Evolutionary conservation across 2,797 vertebrate genomes (phyloP).

Genomic region (Pangasius krempfi): DNA sequence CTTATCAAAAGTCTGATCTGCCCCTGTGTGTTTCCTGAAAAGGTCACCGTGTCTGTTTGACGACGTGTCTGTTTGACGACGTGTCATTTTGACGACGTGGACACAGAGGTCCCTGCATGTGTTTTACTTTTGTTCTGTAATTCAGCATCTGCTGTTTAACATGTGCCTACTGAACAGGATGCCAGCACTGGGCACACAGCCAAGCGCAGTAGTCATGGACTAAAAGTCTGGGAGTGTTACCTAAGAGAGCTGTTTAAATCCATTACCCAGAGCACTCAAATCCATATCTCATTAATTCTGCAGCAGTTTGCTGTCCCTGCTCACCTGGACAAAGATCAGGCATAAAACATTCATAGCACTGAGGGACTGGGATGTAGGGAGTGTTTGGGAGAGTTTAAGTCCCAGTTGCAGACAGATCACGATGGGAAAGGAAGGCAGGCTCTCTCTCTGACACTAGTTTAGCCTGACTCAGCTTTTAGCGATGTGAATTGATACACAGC

Average conservation of each 20-base stretch:
- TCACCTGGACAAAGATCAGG: conserved; percentile 40
- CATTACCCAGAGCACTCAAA: conserved; percentile 53
- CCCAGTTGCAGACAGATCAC: not conserved
- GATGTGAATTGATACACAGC: not conserved
- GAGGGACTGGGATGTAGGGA: conserved; percentile 32
- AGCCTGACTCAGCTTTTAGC: not conserved
- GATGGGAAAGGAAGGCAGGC: not conserved
- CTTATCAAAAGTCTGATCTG: conserved; percentile 44
- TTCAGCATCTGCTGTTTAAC: conserved; percentile 52
- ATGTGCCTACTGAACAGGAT: conserved; percentile 35
- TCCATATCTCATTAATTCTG: conserved; percentile 58
- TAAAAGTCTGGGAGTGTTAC: conserved; percentile 44
- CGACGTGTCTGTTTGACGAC: too few species aligned
- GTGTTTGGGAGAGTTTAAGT: conserved; percentile 14
- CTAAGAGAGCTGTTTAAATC: conserved; percentile 50
- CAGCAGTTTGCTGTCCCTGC: conserved; percentile 49
- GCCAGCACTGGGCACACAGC: conserved; percentile 20
- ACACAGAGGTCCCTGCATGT: conserved; percentile 43
- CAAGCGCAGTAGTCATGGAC: conserved; percentile 37
- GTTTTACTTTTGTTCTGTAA: conserved; percentile 53
- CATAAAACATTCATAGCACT: conserved; percentile 54
- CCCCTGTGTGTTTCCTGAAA: conserved; percentile 39
- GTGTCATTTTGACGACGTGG: conserved; percentile 39
- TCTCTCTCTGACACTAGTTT: not conserved
- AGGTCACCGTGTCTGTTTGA: conserved; percentile 46